Evolutionary conservation across 2,888 invertebrate genomes (phyloP), one percentile per base, ranked within the genome.

Genomic region (Norana najaformis): DNA sequence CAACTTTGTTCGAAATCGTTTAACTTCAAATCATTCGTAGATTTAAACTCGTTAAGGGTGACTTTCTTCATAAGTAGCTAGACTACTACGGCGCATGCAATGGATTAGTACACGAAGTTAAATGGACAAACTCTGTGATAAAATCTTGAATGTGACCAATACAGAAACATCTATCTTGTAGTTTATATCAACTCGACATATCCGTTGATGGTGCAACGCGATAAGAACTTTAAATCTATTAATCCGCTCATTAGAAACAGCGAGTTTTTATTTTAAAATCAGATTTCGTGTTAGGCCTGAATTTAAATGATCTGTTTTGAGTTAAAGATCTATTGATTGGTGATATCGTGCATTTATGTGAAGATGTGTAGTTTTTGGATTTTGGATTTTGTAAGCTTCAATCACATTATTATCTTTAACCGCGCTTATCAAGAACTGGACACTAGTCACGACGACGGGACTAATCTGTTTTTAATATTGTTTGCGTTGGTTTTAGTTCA

Each of bases 101-200:
- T 41, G 41, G 18, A 47, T 69, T 69, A n/a, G 30, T n/a, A n/a
- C 69, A n/a, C 2, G n/a, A 69, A n/a, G 69, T 69, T 69, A 69
- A 30, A 53, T 69, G 69, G 69, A 69, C n/a, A n/a, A 69, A 69
- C 69, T 69, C 69, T 69, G 69, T 69, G 69, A 69, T 69, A 69
- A 69, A 69, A n/a, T 69, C 69, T 30, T 69, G 69, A 69, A n/a
- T 69, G 69, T 69, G 69, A 69, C n/a, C 69, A n/a, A n/a, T n/a
- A n/a, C 69, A 69, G n/a, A 69, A 69, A 69, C 69, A 69, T 69
- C 69, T 69, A 69, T 69, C 69, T 69, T n/a, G n/a, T n/a, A 69
- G n/a, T 69, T n/a, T n/a, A 69, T 30, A n/a, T 69, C n/a, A n/a
- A 69, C 69, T n/a, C n/a, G 30, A 8, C n/a, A 69, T 69, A 16